phyloP scores from a whole-genome alignment of 2,888 invertebrate species.

The Stenodera caucasica region DNA sequence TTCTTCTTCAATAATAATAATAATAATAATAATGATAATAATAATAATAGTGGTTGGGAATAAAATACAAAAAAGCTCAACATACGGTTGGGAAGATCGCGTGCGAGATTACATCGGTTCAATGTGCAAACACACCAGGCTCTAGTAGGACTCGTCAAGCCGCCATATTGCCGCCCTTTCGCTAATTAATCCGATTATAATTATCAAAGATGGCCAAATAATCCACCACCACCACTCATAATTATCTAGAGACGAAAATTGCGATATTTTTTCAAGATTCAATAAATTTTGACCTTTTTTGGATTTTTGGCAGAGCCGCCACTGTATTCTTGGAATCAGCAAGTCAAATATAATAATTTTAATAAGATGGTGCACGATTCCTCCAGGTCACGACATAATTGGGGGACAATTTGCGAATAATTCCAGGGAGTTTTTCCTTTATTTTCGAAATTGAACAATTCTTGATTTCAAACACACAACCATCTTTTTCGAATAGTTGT shows the following conservation, averaged over 20 bases:
- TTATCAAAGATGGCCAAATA: no score
- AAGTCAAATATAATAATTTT: slow-evolving; percentile 42
- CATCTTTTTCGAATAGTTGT: background rate
- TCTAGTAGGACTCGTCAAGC: slow-evolving; percentile 21
- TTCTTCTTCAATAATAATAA: background rate
- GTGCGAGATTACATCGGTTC: slow-evolving; percentile 21
- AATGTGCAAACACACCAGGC: slow-evolving; percentile 18
- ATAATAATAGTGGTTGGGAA: no score
- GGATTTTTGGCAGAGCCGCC: slow-evolving; percentile 1
- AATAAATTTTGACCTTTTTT: no score
- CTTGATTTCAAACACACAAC: background rate
- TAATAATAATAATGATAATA: background rate
- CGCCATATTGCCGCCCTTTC: background rate
- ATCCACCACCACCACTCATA: no score
- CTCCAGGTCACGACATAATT: slow-evolving; percentile 53
- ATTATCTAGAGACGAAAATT: no score
- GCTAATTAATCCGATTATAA: no score
- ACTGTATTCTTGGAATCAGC: slow-evolving; percentile 21
- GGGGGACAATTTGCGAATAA: slow-evolving; percentile 40
- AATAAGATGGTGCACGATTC: slow-evolving; percentile 51
- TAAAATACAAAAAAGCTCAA: background rate
- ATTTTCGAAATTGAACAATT: no score
- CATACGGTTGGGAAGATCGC: slow-evolving; percentile 15
- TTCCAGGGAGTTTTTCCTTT: slow-evolving; percentile 11
- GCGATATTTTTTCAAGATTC: no score